Evolutionary conservation across 2,888 invertebrate species (phyloP).

Genomic region (Spodoptera picta): DNA sequence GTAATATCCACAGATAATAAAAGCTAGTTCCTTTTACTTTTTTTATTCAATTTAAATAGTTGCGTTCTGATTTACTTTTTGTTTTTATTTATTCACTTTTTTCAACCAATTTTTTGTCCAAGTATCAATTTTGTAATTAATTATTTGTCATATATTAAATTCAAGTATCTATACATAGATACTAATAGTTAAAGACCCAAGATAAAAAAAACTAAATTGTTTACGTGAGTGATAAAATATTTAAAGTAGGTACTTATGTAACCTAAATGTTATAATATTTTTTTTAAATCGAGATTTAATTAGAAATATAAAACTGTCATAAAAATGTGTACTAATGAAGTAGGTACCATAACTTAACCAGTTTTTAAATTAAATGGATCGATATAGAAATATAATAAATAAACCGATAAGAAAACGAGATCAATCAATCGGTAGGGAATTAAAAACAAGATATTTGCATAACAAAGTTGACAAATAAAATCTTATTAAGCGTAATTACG

Average conservation of each 20-base stretch:
- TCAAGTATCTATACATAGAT: not conserved
- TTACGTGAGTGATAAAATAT: too few species aligned
- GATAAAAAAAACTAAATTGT: not conserved
- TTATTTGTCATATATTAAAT: conserved; percentile 4
- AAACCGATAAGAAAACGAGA: conserved; percentile 48
- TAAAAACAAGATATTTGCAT: conserved; percentile 42
- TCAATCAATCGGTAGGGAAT: conserved; percentile 47
- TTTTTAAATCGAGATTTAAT: conserved; percentile 5
- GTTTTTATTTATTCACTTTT: conserved; percentile 1
- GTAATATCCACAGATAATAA: conserved; percentile 17
- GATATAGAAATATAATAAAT: conserved; percentile 24
- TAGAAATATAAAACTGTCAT: conserved; percentile 7
- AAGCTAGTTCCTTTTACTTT: conserved; percentile 1
- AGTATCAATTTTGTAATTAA: conserved; percentile 16
- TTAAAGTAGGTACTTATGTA: too few species aligned
- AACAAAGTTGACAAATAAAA: conserved; percentile 25
- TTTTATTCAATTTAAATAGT: conserved; percentile 1
- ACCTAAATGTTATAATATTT: not conserved
- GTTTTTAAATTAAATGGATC: conserved; percentile 43
- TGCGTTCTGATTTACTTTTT: conserved; percentile 8
- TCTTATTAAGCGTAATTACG: conserved; percentile 10
- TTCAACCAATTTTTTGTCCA: not conserved
- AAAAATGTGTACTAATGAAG: conserved; percentile 33
- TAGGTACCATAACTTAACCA: conserved; percentile 20
- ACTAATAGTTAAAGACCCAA: not conserved